Percentiles rank a stretch among this genome's conserved stretches.
Evolutionary conservation across 2,797 vertebrate species (phyloP).

Genomic region (Coluber constrictor): DNA sequence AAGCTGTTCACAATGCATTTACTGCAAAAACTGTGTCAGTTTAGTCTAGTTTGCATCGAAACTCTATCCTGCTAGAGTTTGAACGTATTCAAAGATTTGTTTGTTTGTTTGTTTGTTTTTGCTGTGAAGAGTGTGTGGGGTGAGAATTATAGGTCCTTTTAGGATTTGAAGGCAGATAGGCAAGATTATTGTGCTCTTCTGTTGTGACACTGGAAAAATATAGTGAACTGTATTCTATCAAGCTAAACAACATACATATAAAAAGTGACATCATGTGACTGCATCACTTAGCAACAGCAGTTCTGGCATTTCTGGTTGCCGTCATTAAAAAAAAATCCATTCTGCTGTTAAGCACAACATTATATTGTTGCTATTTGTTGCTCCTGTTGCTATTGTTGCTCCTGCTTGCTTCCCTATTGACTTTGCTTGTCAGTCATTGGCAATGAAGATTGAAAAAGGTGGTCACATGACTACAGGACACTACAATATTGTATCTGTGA

Average conservation of each 20-base stretch:
- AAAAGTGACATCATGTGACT: background rate
- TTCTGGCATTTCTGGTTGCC: background rate
- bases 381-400: background rate
- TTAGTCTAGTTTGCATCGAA: background rate
- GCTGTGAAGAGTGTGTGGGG: background rate
- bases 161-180: background rate
- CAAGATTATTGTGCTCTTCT: background rate
- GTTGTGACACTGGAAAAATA: background rate
- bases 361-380: background rate
- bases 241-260: background rate
- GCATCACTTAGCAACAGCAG: background rate
- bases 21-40: background rate
- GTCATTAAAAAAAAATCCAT: background rate
- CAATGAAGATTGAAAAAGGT: background rate
- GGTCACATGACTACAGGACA: background rate
- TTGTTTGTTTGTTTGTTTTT: background rate
- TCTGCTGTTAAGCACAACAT: background rate
- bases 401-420: background rate
- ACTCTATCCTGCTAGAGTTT: background rate
- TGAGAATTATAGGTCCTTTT: background rate
- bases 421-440: background rate
- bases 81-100: background rate
- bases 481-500: background rate
- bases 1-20: background rate
- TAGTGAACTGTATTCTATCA: background rate